phyloP scores from a whole-genome alignment of 1,140 invertebrate genomes.

The Octopus bimaculoides region DNA sequence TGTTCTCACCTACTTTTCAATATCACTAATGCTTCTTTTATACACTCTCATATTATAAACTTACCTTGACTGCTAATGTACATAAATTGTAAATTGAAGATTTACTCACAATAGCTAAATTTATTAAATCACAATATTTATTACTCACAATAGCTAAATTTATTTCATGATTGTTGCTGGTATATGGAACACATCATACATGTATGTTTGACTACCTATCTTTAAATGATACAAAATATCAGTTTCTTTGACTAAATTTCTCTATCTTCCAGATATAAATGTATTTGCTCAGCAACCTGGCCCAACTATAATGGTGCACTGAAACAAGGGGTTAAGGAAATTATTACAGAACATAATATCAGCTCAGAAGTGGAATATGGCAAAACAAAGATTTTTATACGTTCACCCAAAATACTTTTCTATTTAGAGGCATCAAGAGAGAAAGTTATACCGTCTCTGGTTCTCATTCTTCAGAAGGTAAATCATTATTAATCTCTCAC shows the following conservation, averaged over 20 bases:
- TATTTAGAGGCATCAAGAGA: slow-evolving; percentile 72
- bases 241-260: neutral
- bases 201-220: too few species aligned
- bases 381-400: slow-evolving; percentile 92
- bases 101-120: too few species aligned
- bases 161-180: too few species aligned
- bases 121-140: too few species aligned
- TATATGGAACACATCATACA: too few species aligned
- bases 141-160: too few species aligned
- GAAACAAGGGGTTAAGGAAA: slow-evolving; percentile 77
- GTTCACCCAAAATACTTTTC: slow-evolving; percentile 85
- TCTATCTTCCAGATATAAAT: slow-evolving; percentile 78
- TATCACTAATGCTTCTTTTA: too few species aligned
- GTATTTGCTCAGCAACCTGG: slow-evolving; percentile 92
- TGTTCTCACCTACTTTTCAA: too few species aligned
- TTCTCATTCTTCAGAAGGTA: slow-evolving; percentile 87
- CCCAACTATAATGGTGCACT: slow-evolving; percentile 81
- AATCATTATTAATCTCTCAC: slow-evolving; percentile 4
- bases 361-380: slow-evolving; percentile 86
- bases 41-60: too few species aligned
- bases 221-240: neutral
- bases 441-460: slow-evolving; percentile 82
- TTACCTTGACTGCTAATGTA: too few species aligned
- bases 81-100: too few species aligned
- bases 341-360: slow-evolving; percentile 79